These are phyloP conservation scores for Eristalis intricaria DNA, from an alignment of 2,888 invertebrate genomes.

Conservation along the genomic window DNA sequence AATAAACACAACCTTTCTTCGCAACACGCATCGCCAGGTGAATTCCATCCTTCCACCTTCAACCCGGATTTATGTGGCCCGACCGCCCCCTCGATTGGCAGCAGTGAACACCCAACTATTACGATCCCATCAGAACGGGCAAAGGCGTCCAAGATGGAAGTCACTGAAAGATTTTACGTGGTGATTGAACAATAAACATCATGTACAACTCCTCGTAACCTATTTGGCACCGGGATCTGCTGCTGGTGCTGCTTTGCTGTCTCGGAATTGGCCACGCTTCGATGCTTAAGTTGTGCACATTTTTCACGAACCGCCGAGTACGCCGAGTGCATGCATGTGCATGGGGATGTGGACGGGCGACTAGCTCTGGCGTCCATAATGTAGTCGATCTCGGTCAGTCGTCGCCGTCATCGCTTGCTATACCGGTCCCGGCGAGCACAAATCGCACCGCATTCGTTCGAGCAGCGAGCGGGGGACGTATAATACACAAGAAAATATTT, in stretches of 20 bases:
- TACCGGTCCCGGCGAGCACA: constrained; percentile 20
- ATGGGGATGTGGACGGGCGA: neutral
- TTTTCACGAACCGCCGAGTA: constrained; percentile 27
- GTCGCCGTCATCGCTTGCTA: constrained; percentile 18
- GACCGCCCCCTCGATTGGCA: neutral
- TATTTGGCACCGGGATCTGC: constrained; percentile 65
- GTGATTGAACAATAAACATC: constrained; percentile 72
- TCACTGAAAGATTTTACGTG: constrained; percentile 72
- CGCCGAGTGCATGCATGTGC: neutral
- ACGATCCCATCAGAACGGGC: constrained; percentile 58
- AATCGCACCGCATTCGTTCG: constrained; percentile 47
- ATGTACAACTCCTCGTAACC: constrained; percentile 65
- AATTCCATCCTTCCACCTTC: neutral
- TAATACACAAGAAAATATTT: constrained; percentile 53
- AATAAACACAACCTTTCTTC: neutral
- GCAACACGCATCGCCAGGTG: neutral
- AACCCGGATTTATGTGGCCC: neutral
- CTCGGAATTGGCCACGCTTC: constrained; percentile 61
- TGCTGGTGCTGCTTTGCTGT: constrained; percentile 35
- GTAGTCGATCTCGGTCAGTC: constrained; percentile 8
- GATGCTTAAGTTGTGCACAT: constrained; percentile 53
- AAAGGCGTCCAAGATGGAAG: constrained; percentile 56
- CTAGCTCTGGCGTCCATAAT: constrained; percentile 29
- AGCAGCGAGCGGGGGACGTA: constrained; percentile 8
- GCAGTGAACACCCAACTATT: constrained; percentile 23